Evolutionary conservation across 2,113 vertebrate genomes (phyloP).

Genomic region (Aepyceros melampus): DNA sequence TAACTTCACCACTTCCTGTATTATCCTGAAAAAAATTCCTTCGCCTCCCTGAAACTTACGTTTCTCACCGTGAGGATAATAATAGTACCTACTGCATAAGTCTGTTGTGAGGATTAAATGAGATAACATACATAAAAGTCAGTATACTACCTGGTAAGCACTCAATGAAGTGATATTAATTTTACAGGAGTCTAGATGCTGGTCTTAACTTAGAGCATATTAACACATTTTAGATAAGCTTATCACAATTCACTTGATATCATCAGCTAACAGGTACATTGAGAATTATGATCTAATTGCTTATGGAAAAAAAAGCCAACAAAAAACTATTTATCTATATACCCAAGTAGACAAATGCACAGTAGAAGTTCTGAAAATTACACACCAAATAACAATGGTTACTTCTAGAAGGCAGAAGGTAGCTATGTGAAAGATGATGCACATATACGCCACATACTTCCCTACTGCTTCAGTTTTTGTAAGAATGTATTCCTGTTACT

Average conservation of each 20-base stretch:
- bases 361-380: not conserved
- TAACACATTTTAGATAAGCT: not conserved
- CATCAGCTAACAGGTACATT: not conserved
- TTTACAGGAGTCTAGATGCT: not conserved
- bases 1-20: not conserved
- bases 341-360: not conserved
- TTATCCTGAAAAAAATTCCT: not conserved
- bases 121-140: not conserved
- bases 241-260: not conserved
- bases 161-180: not conserved
- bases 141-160: not conserved
- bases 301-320: not conserved
- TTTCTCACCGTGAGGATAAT: not conserved
- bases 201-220: not conserved
- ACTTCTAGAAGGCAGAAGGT: not conserved
- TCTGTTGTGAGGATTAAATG: conserved; percentile 20
- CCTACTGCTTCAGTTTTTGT: not conserved
- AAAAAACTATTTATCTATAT: not conserved
- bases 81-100: not conserved
- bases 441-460: not conserved
- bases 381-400: not conserved
- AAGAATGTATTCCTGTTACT: not conserved
- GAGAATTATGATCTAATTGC: not conserved
- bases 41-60: not conserved
- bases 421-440: not conserved